These are phyloP conservation scores for Phocides pigmalion DNA, from an alignment of 1,140 invertebrate species.

Conservation along the genomic window DNA sequence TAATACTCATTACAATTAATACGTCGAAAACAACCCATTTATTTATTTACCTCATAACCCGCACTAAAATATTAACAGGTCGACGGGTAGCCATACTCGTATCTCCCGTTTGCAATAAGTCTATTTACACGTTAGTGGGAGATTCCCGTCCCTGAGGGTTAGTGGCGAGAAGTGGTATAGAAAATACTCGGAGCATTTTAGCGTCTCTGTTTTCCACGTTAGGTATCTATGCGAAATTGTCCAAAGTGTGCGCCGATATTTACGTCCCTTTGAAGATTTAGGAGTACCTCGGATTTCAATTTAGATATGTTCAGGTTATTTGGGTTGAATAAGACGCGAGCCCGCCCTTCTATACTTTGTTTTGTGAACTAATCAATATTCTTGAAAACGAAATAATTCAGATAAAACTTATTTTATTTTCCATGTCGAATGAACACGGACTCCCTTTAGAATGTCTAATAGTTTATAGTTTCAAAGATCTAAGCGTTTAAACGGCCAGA, in stretches of 20 bases:
- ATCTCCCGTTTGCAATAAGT: conserved; percentile 53
- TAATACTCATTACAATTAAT: conserved; percentile 24
- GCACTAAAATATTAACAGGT: conserved; percentile 48
- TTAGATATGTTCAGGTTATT: conserved; percentile 27
- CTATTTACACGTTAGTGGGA: conserved; percentile 57
- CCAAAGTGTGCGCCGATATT: conserved; percentile 33
- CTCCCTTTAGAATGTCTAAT: too few species aligned
- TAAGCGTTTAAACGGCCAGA: too few species aligned
- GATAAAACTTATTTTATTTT: conserved; percentile 25
- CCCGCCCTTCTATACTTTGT: conserved; percentile 2
- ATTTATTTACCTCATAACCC: conserved; percentile 42
- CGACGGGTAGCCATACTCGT: conserved; percentile 35
- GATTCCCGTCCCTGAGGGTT: conserved; percentile 48
- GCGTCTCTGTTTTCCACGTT: conserved; percentile 52
- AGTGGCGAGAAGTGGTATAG: conserved; percentile 58
- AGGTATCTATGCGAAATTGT: conserved; percentile 51
- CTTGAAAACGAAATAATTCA: conserved; percentile 9
- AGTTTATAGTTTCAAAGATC: too few species aligned
- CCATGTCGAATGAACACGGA: too few species aligned
- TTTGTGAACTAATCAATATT: conserved; percentile 18
- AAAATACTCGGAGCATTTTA: conserved; percentile 60
- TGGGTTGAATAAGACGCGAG: conserved; percentile 5
- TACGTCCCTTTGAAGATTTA: conserved; percentile 31
- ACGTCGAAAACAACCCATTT: conserved; percentile 38
- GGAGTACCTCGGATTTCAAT: conserved; percentile 28